Evolutionary conservation across 2,113 vertebrate genomes (phyloP).

Genomic region (Romanogobio albipinnatus): DNA sequence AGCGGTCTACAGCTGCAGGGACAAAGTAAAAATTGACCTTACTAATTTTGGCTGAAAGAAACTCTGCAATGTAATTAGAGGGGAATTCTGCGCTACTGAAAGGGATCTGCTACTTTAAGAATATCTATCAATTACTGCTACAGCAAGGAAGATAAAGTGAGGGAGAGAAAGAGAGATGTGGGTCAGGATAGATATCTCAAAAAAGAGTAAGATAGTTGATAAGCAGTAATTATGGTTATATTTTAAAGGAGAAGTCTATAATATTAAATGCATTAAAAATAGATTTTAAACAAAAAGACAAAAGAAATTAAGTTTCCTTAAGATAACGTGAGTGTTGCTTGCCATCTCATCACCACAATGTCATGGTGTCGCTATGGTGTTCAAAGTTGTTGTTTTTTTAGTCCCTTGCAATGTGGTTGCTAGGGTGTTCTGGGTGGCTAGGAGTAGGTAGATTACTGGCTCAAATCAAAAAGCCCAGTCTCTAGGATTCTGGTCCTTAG

Average conservation of each 20-base stretch:
- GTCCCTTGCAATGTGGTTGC: too few species aligned
- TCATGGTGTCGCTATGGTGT: not conserved
- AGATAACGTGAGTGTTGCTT: not conserved
- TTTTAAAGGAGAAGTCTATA: too few species aligned
- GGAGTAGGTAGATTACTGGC: not conserved
- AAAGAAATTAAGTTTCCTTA: not conserved
- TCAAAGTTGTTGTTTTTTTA: not conserved
- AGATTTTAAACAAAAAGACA: not conserved
- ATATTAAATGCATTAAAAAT: too few species aligned
- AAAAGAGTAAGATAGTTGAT: slow-evolving; percentile 21
- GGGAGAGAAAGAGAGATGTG: not conserved
- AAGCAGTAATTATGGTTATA: not conserved
- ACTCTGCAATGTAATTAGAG: slow-evolving; percentile 62
- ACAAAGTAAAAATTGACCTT: slow-evolving; percentile 23
- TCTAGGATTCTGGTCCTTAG: not conserved
- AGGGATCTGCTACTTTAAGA: slow-evolving; percentile 57
- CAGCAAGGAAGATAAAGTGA: not conserved
- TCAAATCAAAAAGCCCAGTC: not conserved
- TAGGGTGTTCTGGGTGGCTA: not conserved
- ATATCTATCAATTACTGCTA: slow-evolving; percentile 56
- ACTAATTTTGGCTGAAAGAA: slow-evolving; percentile 53
- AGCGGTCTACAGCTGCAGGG: slow-evolving; percentile 35
- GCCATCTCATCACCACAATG: not conserved
- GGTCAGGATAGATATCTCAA: not conserved
- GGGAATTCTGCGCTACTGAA: slow-evolving; percentile 59